Conservation (phyloP, 2,888 invertebrate genomes). For the Zhengitettix transpicula region DNA sequence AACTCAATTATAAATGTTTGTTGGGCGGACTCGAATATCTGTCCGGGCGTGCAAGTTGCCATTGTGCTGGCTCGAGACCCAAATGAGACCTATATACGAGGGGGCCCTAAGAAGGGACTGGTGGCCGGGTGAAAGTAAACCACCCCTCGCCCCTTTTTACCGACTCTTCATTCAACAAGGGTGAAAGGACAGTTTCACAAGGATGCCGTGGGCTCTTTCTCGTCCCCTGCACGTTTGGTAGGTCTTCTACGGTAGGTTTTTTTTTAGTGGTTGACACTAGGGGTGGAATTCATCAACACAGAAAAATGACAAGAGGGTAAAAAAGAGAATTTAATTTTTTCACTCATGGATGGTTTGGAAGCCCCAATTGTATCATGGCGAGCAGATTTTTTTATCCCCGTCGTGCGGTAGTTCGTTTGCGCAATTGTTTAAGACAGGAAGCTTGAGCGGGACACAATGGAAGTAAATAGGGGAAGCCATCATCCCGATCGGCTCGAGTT, state of each 20-base stretch:
- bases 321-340: background rate
- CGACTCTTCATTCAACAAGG: background rate
- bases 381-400: background rate
- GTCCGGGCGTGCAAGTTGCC: background rate
- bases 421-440: background rate
- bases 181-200: background rate
- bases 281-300: background rate
- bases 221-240: background rate
- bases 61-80: background rate
- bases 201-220: background rate
- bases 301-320: background rate
- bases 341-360: background rate
- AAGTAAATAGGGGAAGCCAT: no score
- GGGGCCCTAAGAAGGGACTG: no score
- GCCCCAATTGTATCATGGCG: background rate
- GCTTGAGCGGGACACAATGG: background rate
- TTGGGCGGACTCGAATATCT: background rate
- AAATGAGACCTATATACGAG: background rate
- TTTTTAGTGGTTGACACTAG: background rate
- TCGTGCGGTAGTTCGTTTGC: background rate
- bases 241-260: background rate
- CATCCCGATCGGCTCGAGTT: no score
- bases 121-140: background rate
- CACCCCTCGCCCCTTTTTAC: background rate
- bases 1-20: constrained; percentile 4